Conservation (phyloP, 2,797 vertebrate genomes). For the Sylvilagus floridanus region DNA sequence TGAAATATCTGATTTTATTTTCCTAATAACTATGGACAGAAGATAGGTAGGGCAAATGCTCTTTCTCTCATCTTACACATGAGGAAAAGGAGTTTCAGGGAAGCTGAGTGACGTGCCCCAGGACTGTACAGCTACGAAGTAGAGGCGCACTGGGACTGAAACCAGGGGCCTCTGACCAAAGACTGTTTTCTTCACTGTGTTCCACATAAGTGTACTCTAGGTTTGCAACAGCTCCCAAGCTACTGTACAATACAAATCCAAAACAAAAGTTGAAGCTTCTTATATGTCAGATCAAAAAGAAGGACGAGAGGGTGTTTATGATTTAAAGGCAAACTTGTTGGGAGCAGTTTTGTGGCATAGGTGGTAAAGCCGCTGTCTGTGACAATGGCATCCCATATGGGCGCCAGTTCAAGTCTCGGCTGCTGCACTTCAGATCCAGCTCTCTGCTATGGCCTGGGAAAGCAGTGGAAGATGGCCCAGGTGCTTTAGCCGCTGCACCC, state of each 20-base stretch:
- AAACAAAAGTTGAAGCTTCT: conserved; percentile 47
- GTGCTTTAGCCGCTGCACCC: no score
- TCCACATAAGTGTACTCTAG: neutral
- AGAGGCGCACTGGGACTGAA: neutral
- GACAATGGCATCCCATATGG: no score
- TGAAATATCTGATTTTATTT: neutral
- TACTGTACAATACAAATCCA: neutral
- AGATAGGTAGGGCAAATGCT: neutral
- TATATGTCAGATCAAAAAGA: neutral
- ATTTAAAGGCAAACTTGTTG: conserved; percentile 31
- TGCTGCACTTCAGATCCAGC: no score
- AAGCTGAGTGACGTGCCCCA: neutral
- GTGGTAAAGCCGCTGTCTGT: no score
- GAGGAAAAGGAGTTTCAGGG: neutral
- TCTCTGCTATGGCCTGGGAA: no score
- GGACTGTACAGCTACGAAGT: neutral
- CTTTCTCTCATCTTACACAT: neutral
- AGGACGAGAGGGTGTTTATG: neutral
- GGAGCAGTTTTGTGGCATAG: no score
- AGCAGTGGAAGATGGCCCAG: no score
- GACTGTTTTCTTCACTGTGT: neutral
- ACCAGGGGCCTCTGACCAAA: neutral
- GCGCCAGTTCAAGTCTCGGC: no score
- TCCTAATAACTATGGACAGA: neutral
- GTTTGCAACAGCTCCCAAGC: conserved; percentile 9